Percentiles rank a stretch among this genome's conserved stretches.
Conservation (phyloP, 2,113 vertebrate species). For the Albula goreensis region DNA sequence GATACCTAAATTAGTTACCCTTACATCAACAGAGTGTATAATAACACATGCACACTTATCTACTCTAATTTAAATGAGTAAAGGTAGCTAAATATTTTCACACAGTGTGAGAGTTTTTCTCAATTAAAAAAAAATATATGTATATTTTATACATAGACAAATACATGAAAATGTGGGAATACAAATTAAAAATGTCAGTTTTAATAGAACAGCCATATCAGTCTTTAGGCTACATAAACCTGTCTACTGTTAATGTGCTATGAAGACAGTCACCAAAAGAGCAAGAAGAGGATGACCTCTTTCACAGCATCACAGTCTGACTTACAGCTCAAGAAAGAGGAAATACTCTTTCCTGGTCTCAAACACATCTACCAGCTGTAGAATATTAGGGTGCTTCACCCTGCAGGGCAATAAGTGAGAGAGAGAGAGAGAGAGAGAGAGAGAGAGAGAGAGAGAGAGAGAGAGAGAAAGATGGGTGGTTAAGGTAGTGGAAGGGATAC, state of each 20-base stretch:
- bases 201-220: slow-evolving; percentile 8
- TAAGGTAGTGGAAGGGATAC: neutral
- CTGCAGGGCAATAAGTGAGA: slow-evolving; percentile 59
- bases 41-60: no score
- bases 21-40: neutral
- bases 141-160: neutral
- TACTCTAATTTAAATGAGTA: no score
- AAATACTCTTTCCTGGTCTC: slow-evolving; percentile 98
- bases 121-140: no score
- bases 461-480: neutral
- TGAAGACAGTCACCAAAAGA: neutral
- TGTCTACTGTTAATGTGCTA: slow-evolving; percentile 1
- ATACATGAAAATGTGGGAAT: neutral
- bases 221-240: neutral
- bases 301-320: slow-evolving; percentile 36
- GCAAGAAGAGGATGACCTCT: neutral
- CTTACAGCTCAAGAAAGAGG: slow-evolving; percentile 97
- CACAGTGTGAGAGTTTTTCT: no score
- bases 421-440: neutral
- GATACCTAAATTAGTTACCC: neutral
- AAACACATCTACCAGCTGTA: slow-evolving; percentile 94
- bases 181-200: slow-evolving; percentile 1
- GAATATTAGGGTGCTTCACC: slow-evolving; percentile 97
- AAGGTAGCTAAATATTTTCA: no score
- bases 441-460: slow-evolving; percentile 9